Base-by-base conservation (phyloP, 1,140 invertebrate species). In the Platorchestia sp. region DNA sequence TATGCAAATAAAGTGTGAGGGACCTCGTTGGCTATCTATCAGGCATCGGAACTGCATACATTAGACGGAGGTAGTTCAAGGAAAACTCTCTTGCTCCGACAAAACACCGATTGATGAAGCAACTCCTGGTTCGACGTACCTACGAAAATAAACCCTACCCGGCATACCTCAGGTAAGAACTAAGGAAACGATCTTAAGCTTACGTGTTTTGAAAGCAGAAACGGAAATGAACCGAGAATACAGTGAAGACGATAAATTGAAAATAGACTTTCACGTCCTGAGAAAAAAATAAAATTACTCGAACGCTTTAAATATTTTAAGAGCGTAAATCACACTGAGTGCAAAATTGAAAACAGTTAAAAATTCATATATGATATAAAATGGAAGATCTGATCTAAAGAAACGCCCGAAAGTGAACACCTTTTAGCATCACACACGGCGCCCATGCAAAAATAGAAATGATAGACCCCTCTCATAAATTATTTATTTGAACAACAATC, bases 1-100 rank as follows among this genome's bases (percentile, higher is more conserved):
- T 93, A 93, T 93, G 91, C 91, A 93, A 93, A 93, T 93, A 93
- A 93, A 45, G 43, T 47, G 91, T 93, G 43, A 93, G 91, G 43
- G 91, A 47, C 43, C 43, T 93, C 36, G 91, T 93, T 44, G 91
- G 43, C 91, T 47, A 93, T 93, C 91, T 44, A 93, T 93, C 91
- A 93, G 43, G 91, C 91, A 93, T 93, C 91, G 91, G 43, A 44
- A 93, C 91, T 93, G 91, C 43, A 93, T 93, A 93, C 91, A 45
- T 93, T 45, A 75, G 59, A 75, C 27, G 59, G 59, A 75, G 59
- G 59, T 75, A 75, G 59, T 36, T 75, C 59, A 75, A 75, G 59
- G 59, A 75, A 75, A 75, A 75, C 59, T 75, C 59, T 75, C 47
- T 19, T 75, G 59, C 59, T 75, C 36, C 59, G 59, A 75, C 59